A percentile compares a stretch with the other conserved stretches of the same genome.
These are phyloP conservation scores for Miltochrista miniata DNA, from an alignment of 2,888 invertebrate species.

Conservation along the genomic window DNA sequence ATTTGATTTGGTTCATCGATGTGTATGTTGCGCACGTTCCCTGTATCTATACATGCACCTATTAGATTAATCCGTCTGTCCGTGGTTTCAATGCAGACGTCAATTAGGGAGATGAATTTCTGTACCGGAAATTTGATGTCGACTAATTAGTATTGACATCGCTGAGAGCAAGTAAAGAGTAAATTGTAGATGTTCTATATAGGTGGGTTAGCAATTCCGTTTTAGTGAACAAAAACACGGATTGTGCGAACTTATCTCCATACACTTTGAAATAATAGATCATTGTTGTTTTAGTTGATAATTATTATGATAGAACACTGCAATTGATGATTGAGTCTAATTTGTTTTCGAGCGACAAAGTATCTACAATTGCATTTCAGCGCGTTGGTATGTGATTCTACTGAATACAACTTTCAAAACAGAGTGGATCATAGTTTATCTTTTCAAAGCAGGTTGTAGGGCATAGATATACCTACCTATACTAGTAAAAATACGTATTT, in stretches of 20 bases:
- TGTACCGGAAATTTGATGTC: slow-evolving; percentile 8
- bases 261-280: too few relatives aligned
- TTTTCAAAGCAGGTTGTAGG: too few relatives aligned
- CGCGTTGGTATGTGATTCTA: too few relatives aligned
- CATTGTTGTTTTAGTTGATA: too few relatives aligned
- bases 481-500: too few relatives aligned
- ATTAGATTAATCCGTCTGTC: slow-evolving; percentile 12
- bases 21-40: neutral
- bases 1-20: slow-evolving; percentile 12
- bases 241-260: slow-evolving; percentile 57
- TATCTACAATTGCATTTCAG: too few relatives aligned
- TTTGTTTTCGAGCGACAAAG: neutral
- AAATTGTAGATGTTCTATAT: slow-evolving; percentile 50
- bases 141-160: slow-evolving; percentile 7
- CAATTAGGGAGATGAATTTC: slow-evolving; percentile 12
- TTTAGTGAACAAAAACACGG: slow-evolving; percentile 40
- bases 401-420: too few relatives aligned
- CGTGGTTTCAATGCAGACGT: slow-evolving; percentile 10
- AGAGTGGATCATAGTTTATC: too few relatives aligned
- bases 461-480: too few relatives aligned
- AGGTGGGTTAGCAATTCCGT: slow-evolving; percentile 67
- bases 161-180: slow-evolving; percentile 5
- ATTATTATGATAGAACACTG: neutral
- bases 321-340: slow-evolving; percentile 4
- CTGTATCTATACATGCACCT: neutral